Evolutionary conservation across 2,113 vertebrate genomes (phyloP), one percentile per base, ranked within the genome.

Genomic region (Pseudorasbora parva): DNA sequence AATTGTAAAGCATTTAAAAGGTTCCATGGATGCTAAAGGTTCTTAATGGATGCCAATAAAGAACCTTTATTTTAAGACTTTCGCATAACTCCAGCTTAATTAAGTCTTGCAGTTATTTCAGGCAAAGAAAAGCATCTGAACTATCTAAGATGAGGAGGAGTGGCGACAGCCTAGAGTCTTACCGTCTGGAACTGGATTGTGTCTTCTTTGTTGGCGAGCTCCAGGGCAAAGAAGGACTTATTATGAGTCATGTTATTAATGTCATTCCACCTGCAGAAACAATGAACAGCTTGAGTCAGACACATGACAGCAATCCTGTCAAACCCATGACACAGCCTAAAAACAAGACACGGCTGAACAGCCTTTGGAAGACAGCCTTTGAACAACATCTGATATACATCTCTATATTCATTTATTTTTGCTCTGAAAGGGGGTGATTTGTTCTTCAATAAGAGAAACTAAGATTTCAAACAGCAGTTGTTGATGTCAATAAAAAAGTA

Each of bases 241-340:
- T 97, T 99, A 92, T 99, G 97, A 90, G 96, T 97, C 98, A 99
- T 97, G 92, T 98, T 97, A 84, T 97, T 96, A 90, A 99, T 98
- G 88, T 99, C 97, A 83, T 97, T 95, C 97, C 98, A 99, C 95
- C 98, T 99, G 88, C 89, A 89, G 82, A 60, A 87, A 79, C 90
- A 83, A 92, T 89, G 12, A 82, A 66, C 60, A 73, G 49, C 8
- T 57, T 27, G 27, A 21, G 77, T 12, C 72, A 86, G 82, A 88
- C 43, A 87, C 66, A 87, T 83, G 85, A 89, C 66, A 85, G 88
- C 37, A 71, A 71, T n/a, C 33, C 33, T 37, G 33, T 37, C 33
- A 37, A 37, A 37, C 6, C 0, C 33, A 37, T 37, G 33, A 71
- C 37, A 69, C 33, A n/a, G 14, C 1, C 33, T n/a, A n/a, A 69